phyloP scores from a whole-genome alignment of 2,888 invertebrate genomes.

The Scelioninae gen. 2 region DNA sequence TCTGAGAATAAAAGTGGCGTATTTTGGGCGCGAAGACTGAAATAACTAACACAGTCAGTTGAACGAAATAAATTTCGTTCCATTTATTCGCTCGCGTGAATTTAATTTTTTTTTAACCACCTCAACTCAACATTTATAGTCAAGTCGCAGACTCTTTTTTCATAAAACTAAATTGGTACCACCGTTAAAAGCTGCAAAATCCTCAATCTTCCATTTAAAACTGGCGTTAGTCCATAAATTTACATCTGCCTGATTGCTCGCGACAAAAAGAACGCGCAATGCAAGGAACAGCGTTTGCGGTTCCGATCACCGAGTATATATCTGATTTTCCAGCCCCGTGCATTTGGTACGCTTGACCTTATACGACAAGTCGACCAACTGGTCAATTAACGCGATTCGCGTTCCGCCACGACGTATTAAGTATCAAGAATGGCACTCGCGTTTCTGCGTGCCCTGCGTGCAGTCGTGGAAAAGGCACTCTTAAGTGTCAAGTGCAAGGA shows the following conservation, averaged over 20 bases:
- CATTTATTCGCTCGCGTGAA: no score
- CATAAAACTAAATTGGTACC: no score
- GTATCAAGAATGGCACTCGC: slow-evolving; percentile 54
- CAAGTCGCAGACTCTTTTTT: no score
- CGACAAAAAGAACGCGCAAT: slow-evolving; percentile 22
- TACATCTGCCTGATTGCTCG: slow-evolving; percentile 29
- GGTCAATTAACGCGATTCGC: slow-evolving; percentile 65
- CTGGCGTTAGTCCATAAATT: slow-evolving; percentile 15
- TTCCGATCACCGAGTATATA: slow-evolving; percentile 36
- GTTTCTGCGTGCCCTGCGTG: slow-evolving; percentile 41
- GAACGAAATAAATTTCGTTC: no score
- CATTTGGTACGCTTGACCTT: slow-evolving; percentile 65
- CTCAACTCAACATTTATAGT: no score
- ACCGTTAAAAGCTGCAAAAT: no score
- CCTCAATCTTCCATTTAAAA: no score
- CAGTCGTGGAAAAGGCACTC: slow-evolving; percentile 44
- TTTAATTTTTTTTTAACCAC: no score
- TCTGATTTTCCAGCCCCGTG: slow-evolving; percentile 54
- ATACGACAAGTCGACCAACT: slow-evolving; percentile 70
- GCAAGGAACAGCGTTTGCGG: slow-evolving; percentile 30
- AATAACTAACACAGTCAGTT: no score
- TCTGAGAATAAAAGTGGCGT: no score
- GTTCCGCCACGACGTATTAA: slow-evolving; percentile 48
- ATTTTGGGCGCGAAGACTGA: no score
- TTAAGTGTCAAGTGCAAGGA: slow-evolving; percentile 51